phyloP scores from a whole-genome alignment of 2,888 invertebrate genomes.

The Slavum lentiscoides region DNA sequence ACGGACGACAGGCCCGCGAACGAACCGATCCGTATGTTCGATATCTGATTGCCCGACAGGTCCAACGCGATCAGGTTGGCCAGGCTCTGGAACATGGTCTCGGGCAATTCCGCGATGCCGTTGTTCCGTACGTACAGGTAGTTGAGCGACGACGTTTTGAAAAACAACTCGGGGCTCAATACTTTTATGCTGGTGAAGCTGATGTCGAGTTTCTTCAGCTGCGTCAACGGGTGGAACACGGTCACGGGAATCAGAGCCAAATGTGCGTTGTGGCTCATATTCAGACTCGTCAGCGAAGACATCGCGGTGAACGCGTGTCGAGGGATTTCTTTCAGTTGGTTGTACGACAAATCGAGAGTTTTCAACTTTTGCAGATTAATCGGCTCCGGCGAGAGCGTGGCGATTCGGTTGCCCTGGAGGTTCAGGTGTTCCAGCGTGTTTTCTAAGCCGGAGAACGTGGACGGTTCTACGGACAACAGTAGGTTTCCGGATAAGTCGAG shows the following conservation, averaged over 20 bases:
- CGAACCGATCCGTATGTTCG: slow-evolving; percentile 73
- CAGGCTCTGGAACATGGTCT: slow-evolving; percentile 76
- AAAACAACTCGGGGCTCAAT: slow-evolving; percentile 73
- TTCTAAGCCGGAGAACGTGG: slow-evolving; percentile 78
- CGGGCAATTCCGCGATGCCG: slow-evolving; percentile 74
- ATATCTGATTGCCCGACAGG: slow-evolving; percentile 77
- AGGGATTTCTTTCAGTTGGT: slow-evolving; percentile 74
- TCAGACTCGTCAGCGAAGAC: slow-evolving; percentile 71
- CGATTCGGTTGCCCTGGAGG: slow-evolving; percentile 74
- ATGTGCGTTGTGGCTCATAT: slow-evolving; percentile 76
- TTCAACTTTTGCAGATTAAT: slow-evolving; percentile 69
- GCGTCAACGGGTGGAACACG: slow-evolving; percentile 72
- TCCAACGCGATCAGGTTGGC: slow-evolving; percentile 71
- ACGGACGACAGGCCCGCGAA: slow-evolving; percentile 79
- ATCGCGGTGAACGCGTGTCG: slow-evolving; percentile 71
- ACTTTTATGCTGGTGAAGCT: slow-evolving; percentile 75
- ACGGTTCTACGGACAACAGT: slow-evolving; percentile 70
- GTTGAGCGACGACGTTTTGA: slow-evolving; percentile 69
- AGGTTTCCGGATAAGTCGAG: slow-evolving; percentile 82
- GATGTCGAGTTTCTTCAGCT: slow-evolving; percentile 72
- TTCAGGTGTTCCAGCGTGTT: slow-evolving; percentile 72
- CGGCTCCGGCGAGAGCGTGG: slow-evolving; percentile 69
- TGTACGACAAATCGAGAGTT: slow-evolving; percentile 77
- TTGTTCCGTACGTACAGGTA: slow-evolving; percentile 74
- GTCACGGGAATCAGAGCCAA: slow-evolving; percentile 67